Evolutionary conservation across 2,888 invertebrate species (phyloP).

Genomic region (Thumatha senex): DNA sequence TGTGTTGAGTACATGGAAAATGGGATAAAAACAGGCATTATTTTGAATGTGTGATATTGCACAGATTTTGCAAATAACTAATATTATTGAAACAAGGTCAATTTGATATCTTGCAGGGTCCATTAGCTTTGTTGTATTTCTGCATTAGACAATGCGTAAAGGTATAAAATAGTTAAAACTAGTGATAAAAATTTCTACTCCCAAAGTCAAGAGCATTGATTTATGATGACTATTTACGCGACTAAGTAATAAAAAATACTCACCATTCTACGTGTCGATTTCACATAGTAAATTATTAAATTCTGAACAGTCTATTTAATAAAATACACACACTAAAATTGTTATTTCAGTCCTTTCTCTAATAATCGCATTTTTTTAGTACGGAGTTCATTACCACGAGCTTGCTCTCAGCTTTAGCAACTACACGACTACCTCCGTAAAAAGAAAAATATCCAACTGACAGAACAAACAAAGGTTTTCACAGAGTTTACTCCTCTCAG

Average conservation of each 20-base stretch:
- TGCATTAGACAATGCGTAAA: too few relatives aligned
- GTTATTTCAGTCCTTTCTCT: conserved; percentile 11
- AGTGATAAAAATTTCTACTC: not conserved
- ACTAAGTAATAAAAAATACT: conserved; percentile 39
- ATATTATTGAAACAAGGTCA: too few relatives aligned
- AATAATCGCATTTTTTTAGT: conserved; percentile 15
- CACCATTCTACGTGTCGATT: conserved; percentile 58
- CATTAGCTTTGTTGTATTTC: too few relatives aligned
- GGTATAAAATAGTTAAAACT: too few relatives aligned
- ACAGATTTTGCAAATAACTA: too few relatives aligned
- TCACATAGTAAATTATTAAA: conserved; percentile 55
- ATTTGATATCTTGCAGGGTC: too few relatives aligned
- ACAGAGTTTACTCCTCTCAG: conserved; percentile 15
- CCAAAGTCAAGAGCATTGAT: not conserved
- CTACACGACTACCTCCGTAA: conserved; percentile 19
- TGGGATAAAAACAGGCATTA: too few relatives aligned
- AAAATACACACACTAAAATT: conserved; percentile 3
- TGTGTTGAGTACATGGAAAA: too few relatives aligned
- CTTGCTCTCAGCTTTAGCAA: conserved; percentile 15
- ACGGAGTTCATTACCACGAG: conserved; percentile 13
- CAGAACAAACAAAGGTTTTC: conserved; percentile 33
- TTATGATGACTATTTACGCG: conserved; percentile 11
- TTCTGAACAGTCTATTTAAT: conserved; percentile 13
- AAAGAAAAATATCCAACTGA: conserved; percentile 16
- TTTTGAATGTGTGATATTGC: too few relatives aligned